phyloP scores from a whole-genome alignment of 2,113 vertebrate genomes.

The Alligator sinensis region DNA sequence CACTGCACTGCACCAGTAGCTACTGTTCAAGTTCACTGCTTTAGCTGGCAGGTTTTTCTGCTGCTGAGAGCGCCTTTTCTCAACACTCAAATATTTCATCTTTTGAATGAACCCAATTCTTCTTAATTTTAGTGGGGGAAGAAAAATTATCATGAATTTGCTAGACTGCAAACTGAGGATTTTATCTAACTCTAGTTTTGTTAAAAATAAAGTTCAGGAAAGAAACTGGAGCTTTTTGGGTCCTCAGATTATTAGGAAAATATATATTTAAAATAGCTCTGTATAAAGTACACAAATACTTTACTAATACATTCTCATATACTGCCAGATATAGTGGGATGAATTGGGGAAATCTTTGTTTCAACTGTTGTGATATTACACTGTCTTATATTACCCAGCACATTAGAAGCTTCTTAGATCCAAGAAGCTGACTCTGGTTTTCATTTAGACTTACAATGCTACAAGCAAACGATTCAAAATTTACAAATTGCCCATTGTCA shows the following conservation, averaged over 20 bases:
- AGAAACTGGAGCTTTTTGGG: neutral
- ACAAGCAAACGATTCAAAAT: neutral
- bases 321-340: neutral
- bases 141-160: neutral
- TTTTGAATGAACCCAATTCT: rapidly evolving
- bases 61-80: neutral
- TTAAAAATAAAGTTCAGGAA: neutral
- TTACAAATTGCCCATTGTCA: neutral
- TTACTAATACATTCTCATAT: neutral
- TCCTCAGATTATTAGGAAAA: neutral
- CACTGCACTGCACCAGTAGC: neutral
- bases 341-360: neutral
- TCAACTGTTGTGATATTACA: too few species aligned
- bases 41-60: neutral
- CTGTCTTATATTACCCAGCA: neutral
- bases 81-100: rapidly evolving
- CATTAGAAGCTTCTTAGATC: neutral
- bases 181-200: neutral
- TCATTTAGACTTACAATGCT: constrained; percentile 17
- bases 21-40: neutral
- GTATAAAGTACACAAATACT: neutral
- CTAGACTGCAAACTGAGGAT: neutral
- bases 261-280: neutral
- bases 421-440: constrained; percentile 22
- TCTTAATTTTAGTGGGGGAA: neutral